Evolutionary conservation across 1,140 invertebrate species (phyloP), one percentile per base, ranked within the genome.

Genomic region (Nymphalis io): DNA sequence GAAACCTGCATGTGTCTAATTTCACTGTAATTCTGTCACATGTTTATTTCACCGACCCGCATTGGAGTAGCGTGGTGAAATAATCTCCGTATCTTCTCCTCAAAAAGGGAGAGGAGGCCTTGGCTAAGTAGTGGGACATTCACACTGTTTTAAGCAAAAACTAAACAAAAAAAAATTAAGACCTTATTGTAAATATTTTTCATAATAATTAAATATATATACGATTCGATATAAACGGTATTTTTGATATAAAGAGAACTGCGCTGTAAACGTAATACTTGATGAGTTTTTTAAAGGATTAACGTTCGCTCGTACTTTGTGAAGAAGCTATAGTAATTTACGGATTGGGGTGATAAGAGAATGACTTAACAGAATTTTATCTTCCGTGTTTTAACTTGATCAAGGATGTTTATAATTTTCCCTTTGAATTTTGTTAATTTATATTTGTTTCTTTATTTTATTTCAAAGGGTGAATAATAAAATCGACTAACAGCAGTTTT

Each of bases 241-340:
- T 42, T 21, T 60, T 8, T 2, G 11, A 44, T 44, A 58, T 23
- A 38, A 63, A 71, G 60, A 71, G 40, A 64, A 66, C 60, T 48
- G 21, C 20, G 48, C 33, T 61, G 39, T 57, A 71, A 71, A 66
- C 39, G 46, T 66, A 71, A 71, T 71, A 59, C 55, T 71, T 71
- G 69, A 71, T 53, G 69, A 66, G 61, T 61, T 70, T 71, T 60
- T 71, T 66, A 71, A 71, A 65, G 69, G 69, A 71, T 71, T 71
- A 71, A 71, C 63, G 59, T 48, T 61, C 48, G 46, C 38, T 59
- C 40, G 69, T 16, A 61, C 58, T 66, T 70, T 63, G 60, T 20
- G 55, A 64, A 59, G 63, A 23, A 58, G 67, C 60, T 20, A 70
- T 61, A 38, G 40, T 61, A 59, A 66, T 71, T 55, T 71, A 66